These are phyloP conservation scores for Carpatolechia fugitivella DNA, from an alignment of 2,888 invertebrate genomes.

Conservation along the genomic window DNA sequence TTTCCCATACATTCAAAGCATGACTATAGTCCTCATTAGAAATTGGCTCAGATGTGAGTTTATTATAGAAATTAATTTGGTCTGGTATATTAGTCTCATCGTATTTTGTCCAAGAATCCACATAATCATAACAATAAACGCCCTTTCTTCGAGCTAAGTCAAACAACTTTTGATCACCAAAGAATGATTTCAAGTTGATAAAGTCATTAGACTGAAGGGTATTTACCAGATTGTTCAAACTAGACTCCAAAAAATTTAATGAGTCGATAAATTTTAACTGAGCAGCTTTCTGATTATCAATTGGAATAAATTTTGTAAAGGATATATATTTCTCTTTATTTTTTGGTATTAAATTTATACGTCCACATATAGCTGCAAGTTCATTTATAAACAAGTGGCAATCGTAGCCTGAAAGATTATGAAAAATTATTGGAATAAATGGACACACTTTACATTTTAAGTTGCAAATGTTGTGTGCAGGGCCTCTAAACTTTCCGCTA, in stretches of 20 bases:
- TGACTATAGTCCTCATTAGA: background rate
- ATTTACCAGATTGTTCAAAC: conserved; percentile 16
- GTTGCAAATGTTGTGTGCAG: background rate
- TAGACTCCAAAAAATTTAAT: conserved; percentile 14
- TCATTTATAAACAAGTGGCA: conserved; percentile 1
- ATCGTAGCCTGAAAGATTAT: conserved; percentile 1
- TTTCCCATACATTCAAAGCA: background rate
- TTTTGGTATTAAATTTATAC: conserved; percentile 3
- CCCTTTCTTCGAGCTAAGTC: background rate
- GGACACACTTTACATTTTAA: background rate
- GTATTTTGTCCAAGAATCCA: background rate
- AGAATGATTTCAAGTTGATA: conserved; percentile 9
- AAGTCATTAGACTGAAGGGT: conserved; percentile 11
- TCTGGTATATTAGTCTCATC: background rate
- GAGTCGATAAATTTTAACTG: no score
- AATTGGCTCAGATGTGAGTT: background rate
- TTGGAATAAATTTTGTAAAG: no score
- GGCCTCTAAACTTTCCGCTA: background rate
- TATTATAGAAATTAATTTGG: background rate
- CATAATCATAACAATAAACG: background rate
- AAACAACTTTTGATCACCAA: conserved; percentile 6
- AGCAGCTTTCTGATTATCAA: background rate
- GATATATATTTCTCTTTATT: conserved; percentile 2
- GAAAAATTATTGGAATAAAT: background rate
- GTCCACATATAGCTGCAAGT: background rate